phyloP scores from a whole-genome alignment of 23 tunicate genomes.

The Botrylloides violaceus region DNA sequence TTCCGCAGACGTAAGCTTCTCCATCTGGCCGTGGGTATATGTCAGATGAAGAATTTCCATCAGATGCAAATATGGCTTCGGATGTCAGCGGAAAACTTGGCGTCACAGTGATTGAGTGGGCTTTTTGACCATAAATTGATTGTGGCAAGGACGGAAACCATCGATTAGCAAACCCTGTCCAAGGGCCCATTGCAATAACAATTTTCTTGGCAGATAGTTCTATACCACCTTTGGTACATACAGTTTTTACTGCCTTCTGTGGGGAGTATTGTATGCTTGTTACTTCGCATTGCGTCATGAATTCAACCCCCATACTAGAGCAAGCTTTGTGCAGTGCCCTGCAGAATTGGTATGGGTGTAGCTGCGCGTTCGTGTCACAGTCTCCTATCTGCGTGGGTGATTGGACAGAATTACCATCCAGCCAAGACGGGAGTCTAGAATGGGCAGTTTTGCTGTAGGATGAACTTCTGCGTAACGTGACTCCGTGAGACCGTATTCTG shows the following conservation, averaged over 20 bases:
- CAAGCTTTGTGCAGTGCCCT: slow-evolving; percentile 21
- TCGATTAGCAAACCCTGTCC: slow-evolving; percentile 53
- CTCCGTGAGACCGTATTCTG: slow-evolving; percentile 26
- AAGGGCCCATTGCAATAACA: slow-evolving; percentile 75
- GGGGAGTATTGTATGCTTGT: not conserved
- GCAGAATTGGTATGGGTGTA: slow-evolving; percentile 63
- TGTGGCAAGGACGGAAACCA: slow-evolving; percentile 41
- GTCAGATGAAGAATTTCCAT: slow-evolving; percentile 53
- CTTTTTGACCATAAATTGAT: slow-evolving; percentile 74
- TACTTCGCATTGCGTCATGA: slow-evolving; percentile 31
- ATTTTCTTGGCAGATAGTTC: slow-evolving; percentile 33
- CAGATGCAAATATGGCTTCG: slow-evolving; percentile 44
- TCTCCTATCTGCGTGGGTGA: slow-evolving; percentile 30
- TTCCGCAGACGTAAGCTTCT: slow-evolving; percentile 73
- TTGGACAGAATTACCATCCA: slow-evolving; percentile 35
- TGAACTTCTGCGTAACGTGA: slow-evolving; percentile 3
- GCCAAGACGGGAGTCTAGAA: slow-evolving; percentile 15
- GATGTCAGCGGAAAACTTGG: slow-evolving; percentile 37
- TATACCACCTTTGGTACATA: slow-evolving; percentile 10
- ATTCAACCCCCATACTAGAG: slow-evolving; percentile 10
- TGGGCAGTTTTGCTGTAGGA: not conserved
- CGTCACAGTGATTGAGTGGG: slow-evolving; percentile 51
- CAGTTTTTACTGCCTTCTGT: slow-evolving; percentile 7
- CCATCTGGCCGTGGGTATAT: slow-evolving; percentile 87
- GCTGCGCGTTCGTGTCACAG: slow-evolving; percentile 33